Base-by-base conservation (phyloP, 2,888 invertebrate genomes). In the Hypena proboscidalis region DNA sequence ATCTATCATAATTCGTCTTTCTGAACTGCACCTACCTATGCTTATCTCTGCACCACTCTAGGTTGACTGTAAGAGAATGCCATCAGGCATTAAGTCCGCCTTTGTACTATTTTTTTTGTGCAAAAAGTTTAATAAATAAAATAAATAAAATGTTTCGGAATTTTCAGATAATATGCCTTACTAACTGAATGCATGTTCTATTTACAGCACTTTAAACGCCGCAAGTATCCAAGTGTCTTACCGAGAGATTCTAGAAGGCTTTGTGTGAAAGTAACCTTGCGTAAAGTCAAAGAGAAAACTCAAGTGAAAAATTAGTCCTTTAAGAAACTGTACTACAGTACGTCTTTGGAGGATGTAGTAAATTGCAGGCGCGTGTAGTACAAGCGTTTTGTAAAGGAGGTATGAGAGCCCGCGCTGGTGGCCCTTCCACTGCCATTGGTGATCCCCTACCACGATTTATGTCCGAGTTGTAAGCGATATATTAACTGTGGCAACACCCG, bases 251-350 rank as follows among this genome's bases (percentile, higher is more conserved):
- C 5, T 26, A 37, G 34, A 31, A 42, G 4, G 2, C 9, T 35
- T 40, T 11, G 15, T 27, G 26, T 8, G 2, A 7, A 31, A 52
- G 30, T 43, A 30, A 30, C 25, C 15, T 43, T 15, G 26, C n/a
- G 26, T 22, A 23, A 35, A 19, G 26, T 57, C 56, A 52, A 59
- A 56, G 53, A 36, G 38, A 62, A 60, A 66, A 55, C 52, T 73
- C 62, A 70, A 80, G 78, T 69, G 68, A 67, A 70, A 74, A 79
- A 80, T 78, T 78, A 74, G 74, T 62, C 69, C 59, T 70, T 73
- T 67, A 72, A 74, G 71, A 69, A 70, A 66, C 50, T 47, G 70
- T 60, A 54, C 57, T 67, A 64, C 54, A 41, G 46, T 53, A 52
- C 51, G 53, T 51, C 51, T 64, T 39, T 65, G 35, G 55, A 63